Conservation (phyloP, 2,113 vertebrate species). For the Ailurus styani region DNA sequence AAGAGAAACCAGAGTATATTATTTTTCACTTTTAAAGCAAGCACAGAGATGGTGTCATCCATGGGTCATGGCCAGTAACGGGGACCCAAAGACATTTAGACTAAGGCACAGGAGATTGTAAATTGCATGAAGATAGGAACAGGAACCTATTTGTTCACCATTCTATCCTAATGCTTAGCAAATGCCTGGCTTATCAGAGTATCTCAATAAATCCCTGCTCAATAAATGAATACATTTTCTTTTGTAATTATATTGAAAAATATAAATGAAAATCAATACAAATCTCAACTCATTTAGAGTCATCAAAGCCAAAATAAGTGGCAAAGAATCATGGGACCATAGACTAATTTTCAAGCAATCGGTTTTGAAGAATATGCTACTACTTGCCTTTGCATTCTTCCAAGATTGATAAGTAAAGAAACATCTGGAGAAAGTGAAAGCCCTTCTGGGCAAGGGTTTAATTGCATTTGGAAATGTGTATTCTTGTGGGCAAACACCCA, state of each 20-base stretch:
- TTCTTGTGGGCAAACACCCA: background rate
- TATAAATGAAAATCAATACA: background rate
- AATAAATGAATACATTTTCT: background rate
- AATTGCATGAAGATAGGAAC: background rate
- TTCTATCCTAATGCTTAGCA: background rate
- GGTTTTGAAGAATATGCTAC: background rate
- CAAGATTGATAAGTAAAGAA: background rate
- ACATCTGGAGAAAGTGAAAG: background rate
- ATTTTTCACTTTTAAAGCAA: conserved; percentile 5
- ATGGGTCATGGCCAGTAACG: background rate
- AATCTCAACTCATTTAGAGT: background rate
- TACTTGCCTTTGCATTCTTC: background rate
- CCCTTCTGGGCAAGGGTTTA: background rate
- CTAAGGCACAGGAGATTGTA: background rate
- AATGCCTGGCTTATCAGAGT: background rate
- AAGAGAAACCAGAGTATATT: background rate
- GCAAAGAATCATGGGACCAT: background rate
- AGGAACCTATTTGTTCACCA: background rate
- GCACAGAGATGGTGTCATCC: background rate
- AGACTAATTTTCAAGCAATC: background rate
- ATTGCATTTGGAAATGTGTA: background rate
- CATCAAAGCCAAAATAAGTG: background rate
- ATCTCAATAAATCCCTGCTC: background rate
- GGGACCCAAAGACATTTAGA: background rate
- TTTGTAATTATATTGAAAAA: background rate